These are phyloP conservation scores for Macrotrachela quadricornifera DNA, from an alignment of 1,140 invertebrate species.

Conservation along the genomic window DNA sequence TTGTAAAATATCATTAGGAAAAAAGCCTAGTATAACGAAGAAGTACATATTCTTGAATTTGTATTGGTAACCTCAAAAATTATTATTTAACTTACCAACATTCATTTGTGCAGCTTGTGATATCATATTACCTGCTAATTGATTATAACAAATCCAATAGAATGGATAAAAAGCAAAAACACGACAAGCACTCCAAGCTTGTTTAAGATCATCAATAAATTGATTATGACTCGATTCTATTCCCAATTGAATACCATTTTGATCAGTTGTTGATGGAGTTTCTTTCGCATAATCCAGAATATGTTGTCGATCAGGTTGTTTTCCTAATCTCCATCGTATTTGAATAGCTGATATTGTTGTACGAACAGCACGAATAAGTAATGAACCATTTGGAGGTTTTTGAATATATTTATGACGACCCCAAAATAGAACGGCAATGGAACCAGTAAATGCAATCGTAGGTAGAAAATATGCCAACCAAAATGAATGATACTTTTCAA, in stretches of 20 bases:
- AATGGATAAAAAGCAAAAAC: neutral
- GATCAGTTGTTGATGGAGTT: no score
- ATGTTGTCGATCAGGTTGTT: no score
- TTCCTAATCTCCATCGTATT: no score
- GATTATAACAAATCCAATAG: neutral
- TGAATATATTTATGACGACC: slow-evolving; percentile 13
- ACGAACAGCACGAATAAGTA: slow-evolving; percentile 14
- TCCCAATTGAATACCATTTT: no score
- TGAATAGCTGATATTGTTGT: slow-evolving; percentile 13
- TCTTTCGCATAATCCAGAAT: no score
- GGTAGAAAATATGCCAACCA: slow-evolving; percentile 20
- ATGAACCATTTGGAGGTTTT: neutral
- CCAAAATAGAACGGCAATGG: slow-evolving; percentile 20
- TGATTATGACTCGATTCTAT: no score
- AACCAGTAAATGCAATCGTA: slow-evolving; percentile 15
- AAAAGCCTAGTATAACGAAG: slow-evolving; percentile 5
- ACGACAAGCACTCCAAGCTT: slow-evolving; percentile 7
- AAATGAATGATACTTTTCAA: slow-evolving; percentile 13
- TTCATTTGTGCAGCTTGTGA: neutral
- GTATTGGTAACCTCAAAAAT: no score
- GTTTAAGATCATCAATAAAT: slow-evolving; percentile 11
- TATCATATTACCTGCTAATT: neutral
- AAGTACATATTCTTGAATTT: no score
- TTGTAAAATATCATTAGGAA: no score
- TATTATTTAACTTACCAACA: neutral